phyloP scores from a whole-genome alignment of 2,113 vertebrate species.

The Fulica atra region DNA sequence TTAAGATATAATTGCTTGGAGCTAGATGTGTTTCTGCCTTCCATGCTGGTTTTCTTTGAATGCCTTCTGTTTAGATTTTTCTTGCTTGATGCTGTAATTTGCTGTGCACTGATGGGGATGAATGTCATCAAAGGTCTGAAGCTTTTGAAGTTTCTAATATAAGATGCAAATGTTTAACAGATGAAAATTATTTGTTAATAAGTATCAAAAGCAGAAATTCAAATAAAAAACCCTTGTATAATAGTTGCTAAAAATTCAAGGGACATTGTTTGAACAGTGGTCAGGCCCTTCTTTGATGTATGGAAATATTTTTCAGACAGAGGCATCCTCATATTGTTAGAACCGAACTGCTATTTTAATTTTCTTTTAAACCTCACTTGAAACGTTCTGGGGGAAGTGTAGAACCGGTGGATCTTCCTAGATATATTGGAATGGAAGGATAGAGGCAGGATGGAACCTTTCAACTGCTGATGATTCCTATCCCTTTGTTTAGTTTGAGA shows the following conservation, averaged over 20 bases:
- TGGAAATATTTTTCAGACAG: slow-evolving; percentile 16
- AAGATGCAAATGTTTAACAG: slow-evolving; percentile 46
- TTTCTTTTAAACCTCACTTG: not conserved
- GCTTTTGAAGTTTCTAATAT: slow-evolving; percentile 58
- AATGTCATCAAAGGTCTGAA: slow-evolving; percentile 55
- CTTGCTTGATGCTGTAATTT: slow-evolving; percentile 13
- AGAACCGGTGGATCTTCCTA: not conserved
- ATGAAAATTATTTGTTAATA: slow-evolving; percentile 62
- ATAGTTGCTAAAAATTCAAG: slow-evolving; percentile 14
- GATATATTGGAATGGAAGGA: not conserved
- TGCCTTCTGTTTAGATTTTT: slow-evolving; percentile 31
- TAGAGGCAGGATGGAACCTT: not conserved
- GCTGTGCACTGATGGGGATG: slow-evolving; percentile 26
- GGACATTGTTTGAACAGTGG: not conserved
- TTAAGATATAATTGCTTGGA: slow-evolving; percentile 33
- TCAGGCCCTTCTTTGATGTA: slow-evolving; percentile 20
- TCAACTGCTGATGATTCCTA: not conserved
- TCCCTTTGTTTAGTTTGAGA: not conserved
- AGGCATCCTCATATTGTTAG: not conserved
- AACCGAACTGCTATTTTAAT: not conserved
- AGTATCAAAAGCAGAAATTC: slow-evolving; percentile 49
- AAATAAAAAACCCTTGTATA: slow-evolving; percentile 20
- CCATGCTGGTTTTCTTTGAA: slow-evolving; percentile 41
- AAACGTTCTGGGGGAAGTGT: not conserved
- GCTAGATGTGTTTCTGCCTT: slow-evolving; percentile 8